phyloP scores from a whole-genome alignment of 1,140 invertebrate genomes.

The Rhagoletis pomonella region DNA sequence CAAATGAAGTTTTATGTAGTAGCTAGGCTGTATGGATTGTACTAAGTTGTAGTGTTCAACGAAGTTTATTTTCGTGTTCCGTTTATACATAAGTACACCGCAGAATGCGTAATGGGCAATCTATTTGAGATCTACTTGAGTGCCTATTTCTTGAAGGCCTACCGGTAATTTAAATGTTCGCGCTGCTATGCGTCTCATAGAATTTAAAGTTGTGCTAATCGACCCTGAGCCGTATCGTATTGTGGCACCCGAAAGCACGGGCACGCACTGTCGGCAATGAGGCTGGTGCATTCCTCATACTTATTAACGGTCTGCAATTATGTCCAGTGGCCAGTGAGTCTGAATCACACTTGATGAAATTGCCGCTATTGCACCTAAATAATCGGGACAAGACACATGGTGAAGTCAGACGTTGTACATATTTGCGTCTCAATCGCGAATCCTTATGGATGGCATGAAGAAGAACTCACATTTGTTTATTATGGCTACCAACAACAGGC shows the following conservation, averaged over 20 bases:
- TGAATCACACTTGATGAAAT: conserved; percentile 98
- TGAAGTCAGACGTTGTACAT: conserved; percentile 96
- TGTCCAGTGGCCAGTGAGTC: conserved; percentile 99
- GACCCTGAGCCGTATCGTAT: conserved; percentile 99
- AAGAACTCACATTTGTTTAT: conserved; percentile 99
- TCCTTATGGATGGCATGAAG: conserved; percentile 99
- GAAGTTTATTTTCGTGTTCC: no score
- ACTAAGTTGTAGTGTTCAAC: no score
- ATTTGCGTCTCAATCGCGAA: conserved; percentile 97
- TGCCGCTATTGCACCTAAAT: conserved; percentile 99
- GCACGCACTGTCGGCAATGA: conserved; percentile 99
- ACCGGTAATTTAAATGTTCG: conserved; percentile 97
- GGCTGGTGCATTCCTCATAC: conserved; percentile 99
- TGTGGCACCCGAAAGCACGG: conserved; percentile 97
- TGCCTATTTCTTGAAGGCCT: conserved; percentile 99
- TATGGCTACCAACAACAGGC: conserved; percentile 99
- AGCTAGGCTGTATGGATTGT: no score
- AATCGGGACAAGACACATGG: conserved; percentile 98
- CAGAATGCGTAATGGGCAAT: conserved; percentile 98
- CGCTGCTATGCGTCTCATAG: conserved; percentile 98
- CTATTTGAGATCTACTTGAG: conserved; percentile 99
- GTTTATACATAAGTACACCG: conserved; percentile 79
- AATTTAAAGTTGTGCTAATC: conserved; percentile 99
- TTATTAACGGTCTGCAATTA: conserved; percentile 99
- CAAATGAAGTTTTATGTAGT: no score